Base-by-base conservation (phyloP, 2,888 invertebrate genomes). In the Pocota personata region DNA sequence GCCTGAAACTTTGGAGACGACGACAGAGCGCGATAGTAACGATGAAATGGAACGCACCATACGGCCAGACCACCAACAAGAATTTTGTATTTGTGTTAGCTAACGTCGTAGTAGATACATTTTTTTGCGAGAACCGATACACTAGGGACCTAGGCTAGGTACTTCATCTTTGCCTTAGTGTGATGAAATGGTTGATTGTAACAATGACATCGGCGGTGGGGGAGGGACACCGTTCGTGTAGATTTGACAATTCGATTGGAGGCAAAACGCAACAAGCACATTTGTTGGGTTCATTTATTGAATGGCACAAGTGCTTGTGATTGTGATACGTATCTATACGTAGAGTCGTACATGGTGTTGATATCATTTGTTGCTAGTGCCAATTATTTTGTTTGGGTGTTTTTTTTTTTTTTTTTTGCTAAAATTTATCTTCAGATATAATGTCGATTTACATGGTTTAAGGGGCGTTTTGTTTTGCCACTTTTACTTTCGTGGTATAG, bases 161-260 rank as follows among this genome's bases (percentile, higher is more conserved):
- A 46, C 73, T 50, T 73, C 73, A 73, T 80, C 79, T 43, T 40
- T 30, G 19, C 16, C 48, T 12, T 37, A 58, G 48, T 64, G 55
- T 66, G 64, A 66, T 48, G 79, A 64, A 72, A 64, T 66, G 37
- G 37, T 66, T 64, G 72, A 71, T 78, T 48, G 57, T 32, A 19
- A 58, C 64, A 50, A 66, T 58, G 40, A 32, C 21, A 62, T 48
- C 40, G 24, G 2, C 4, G 30, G 21, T 48, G 64, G 37, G 16
- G 60, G 37, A 55, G 52, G 52, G 66, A 52, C 58, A 62, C 30
- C 12, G 35, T 35, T 57, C 30, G 72, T 66, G 55, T 14, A 72
- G 79, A 79, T 79, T 64, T 57, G 32, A 52, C 40, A 64, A 48
- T 50, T 76, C 50, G 69, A 71, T 82, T 76, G 57, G 57, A 82